phyloP scores from a whole-genome alignment of 2,797 vertebrate species.

The Zalophus californianus region DNA sequence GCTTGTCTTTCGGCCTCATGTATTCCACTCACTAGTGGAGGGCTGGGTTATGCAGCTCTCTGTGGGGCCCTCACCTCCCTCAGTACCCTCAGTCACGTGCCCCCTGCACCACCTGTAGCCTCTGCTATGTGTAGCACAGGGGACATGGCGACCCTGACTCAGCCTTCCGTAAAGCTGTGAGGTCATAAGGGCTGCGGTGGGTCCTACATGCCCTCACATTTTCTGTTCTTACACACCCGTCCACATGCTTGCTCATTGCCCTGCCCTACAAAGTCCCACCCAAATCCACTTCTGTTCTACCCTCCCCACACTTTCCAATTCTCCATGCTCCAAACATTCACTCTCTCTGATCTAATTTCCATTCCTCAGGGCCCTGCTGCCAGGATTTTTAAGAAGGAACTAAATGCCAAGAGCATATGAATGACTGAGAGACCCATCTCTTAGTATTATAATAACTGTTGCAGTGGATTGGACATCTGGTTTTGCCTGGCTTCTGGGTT shows the following conservation, averaged over 20 bases:
- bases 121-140: not conserved
- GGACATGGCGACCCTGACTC: not conserved
- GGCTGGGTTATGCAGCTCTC: not conserved
- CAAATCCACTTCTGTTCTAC: not conserved
- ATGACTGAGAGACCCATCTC: not conserved
- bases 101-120: not conserved
- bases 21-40: not conserved
- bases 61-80: not conserved
- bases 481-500: not conserved
- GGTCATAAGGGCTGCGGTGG: not conserved
- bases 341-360: not conserved
- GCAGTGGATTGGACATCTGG: not conserved
- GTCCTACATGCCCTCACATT: not conserved
- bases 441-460: not conserved
- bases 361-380: not conserved
- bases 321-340: not conserved
- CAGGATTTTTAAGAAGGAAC: slow-evolving; percentile 9
- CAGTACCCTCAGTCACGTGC: fast-evolving
- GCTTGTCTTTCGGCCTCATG: not conserved
- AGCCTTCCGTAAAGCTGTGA: not conserved
- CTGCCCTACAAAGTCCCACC: not conserved
- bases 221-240: not conserved
- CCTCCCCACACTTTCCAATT: not conserved
- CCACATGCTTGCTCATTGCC: fast-evolving
- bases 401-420: not conserved